phyloP scores from a whole-genome alignment of 2,888 invertebrate species.

The Thera obeliscata region DNA sequence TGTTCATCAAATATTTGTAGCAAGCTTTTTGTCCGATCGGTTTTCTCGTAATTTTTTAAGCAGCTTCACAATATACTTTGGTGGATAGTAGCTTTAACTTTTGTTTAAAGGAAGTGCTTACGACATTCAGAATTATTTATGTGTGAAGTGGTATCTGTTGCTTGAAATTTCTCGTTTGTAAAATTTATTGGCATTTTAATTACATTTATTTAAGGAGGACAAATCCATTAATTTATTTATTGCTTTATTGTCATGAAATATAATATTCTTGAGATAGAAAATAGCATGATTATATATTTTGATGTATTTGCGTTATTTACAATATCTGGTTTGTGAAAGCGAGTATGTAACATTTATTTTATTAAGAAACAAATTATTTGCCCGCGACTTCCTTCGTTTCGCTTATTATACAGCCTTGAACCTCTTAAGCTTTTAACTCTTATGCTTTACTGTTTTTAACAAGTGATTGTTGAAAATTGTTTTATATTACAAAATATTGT shows the following conservation, averaged over 20 bases:
- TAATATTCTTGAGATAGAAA: slow-evolving; percentile 21
- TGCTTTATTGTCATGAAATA: slow-evolving; percentile 34
- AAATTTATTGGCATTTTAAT: slow-evolving; percentile 36
- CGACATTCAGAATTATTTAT: slow-evolving; percentile 34
- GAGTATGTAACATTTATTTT: slow-evolving; percentile 13
- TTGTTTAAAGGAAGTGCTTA: slow-evolving; percentile 35
- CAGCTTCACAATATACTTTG: slow-evolving; percentile 4
- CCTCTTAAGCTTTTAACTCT: no score
- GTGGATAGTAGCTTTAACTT: slow-evolving; percentile 15
- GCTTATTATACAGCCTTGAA: no score
- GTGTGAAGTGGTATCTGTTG: slow-evolving; percentile 32
- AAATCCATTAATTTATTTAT: slow-evolving; percentile 32
- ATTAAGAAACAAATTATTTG: slow-evolving; percentile 8
- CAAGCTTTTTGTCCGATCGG: background rate
- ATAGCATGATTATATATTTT: slow-evolving; percentile 19
- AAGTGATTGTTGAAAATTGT: no score
- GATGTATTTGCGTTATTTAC: slow-evolving; percentile 25
- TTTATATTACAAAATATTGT: no score
- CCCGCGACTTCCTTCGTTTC: no score
- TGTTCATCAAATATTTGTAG: no score
- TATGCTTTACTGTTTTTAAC: no score
- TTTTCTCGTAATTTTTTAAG: background rate
- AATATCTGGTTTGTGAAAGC: slow-evolving; percentile 19
- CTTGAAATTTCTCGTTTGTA: slow-evolving; percentile 34
- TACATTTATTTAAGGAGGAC: slow-evolving; percentile 33